Evolutionary conservation across 1,140 invertebrate species (phyloP).

Genomic region (Heliconius himera): DNA sequence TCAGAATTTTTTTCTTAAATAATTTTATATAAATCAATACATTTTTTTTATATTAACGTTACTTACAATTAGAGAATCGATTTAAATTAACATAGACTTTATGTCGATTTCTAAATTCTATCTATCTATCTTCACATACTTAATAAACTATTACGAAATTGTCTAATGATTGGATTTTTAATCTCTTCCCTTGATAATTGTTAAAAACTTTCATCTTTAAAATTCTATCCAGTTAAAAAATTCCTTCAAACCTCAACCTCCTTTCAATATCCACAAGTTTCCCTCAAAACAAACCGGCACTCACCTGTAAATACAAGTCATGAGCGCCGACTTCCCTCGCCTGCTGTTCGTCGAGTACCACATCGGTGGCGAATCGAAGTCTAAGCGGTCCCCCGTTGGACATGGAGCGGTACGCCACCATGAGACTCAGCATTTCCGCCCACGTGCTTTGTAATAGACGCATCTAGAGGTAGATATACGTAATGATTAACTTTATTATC

Average conservation of each 20-base stretch:
- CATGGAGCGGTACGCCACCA: constrained; percentile 93
- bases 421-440: constrained; percentile 97
- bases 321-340: constrained; percentile 91
- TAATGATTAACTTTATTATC: too few species aligned
- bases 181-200: too few species aligned
- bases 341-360: constrained; percentile 91
- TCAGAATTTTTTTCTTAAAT: neutral
- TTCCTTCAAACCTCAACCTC: too few species aligned
- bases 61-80: neutral
- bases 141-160: too few species aligned
- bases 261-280: too few species aligned
- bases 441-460: constrained; percentile 96
- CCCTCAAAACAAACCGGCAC: too few species aligned
- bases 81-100: too few species aligned
- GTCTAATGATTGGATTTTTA: too few species aligned
- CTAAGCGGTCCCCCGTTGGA: constrained; percentile 76
- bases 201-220: too few species aligned
- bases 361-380: constrained; percentile 90
- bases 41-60: neutral
- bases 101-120: too few species aligned
- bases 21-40: neutral
- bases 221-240: too few species aligned
- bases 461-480: constrained; percentile 86
- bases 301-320: constrained; percentile 91
- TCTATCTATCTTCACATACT: too few species aligned